Evolutionary conservation across 2,888 invertebrate species (phyloP).

Genomic region (Sipunculus nudus): DNA sequence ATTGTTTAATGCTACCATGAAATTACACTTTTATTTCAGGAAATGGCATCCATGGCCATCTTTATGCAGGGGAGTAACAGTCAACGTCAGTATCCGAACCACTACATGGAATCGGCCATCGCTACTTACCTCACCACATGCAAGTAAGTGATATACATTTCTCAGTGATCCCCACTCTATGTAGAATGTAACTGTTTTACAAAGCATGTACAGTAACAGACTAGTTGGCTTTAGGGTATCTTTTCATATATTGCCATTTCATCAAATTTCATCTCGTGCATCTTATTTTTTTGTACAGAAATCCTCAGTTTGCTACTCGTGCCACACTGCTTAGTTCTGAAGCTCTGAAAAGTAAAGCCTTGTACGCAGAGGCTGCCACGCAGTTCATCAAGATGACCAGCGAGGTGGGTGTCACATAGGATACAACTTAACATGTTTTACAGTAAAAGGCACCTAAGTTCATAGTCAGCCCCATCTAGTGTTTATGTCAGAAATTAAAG

Average conservation of each 20-base stretch:
- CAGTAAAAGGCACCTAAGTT: no score
- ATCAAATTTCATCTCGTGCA: background rate
- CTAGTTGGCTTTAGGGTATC: no score
- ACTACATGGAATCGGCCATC: slow-evolving; percentile 94
- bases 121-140: slow-evolving; percentile 89
- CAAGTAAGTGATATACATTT: slow-evolving; percentile 57
- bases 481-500: no score
- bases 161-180: no score
- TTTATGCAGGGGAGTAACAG: slow-evolving; percentile 76
- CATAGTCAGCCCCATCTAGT: no score
- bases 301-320: slow-evolving; percentile 90
- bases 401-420: slow-evolving; percentile 72
- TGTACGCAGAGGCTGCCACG: slow-evolving; percentile 92
- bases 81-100: slow-evolving; percentile 68
- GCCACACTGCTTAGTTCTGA: slow-evolving; percentile 90
- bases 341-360: slow-evolving; percentile 80
- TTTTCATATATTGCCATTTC: no score
- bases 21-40: slow-evolving; percentile 69
- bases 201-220: background rate
- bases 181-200: no score
- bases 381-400: slow-evolving; percentile 94
- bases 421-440: background rate
- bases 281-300: slow-evolving; percentile 70
- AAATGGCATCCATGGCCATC: slow-evolving; percentile 93
- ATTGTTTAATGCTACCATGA: no score